Evolutionary conservation across 2,888 invertebrate species (phyloP), one percentile per base, ranked within the genome.

Genomic region (Drosophila mettleri): DNA sequence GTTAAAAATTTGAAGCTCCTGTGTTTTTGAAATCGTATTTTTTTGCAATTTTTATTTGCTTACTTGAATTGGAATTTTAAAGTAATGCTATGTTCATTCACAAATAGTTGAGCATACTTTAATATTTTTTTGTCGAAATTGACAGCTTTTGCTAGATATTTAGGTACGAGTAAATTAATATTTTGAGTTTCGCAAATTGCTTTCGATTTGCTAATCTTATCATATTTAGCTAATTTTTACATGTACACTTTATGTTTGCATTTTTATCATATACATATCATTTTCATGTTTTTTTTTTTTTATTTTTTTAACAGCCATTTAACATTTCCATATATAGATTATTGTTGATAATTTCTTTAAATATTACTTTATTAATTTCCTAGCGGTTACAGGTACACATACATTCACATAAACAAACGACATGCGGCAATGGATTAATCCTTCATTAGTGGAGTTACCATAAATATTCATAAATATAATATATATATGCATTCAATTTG

Each of bases 1-100:
- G 41, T 82, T 81, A 61, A 79, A 82, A 82, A 87, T 73, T 82
- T 79, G 74, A 85, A 87, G 76, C 76, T 83, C 86, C 70, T 84
- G 43, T 73, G 45, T 12, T 27, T 39, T 41, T 9, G 38, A 27
- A 38, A 29, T 52, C n/a, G 36, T 7, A 27, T 41, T 24, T 22
- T 22, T 14, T 18, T 36, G 8, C 8, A 12, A 43, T 38, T 22
- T 55, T 65, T 20, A 9, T 34, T 63, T 41, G 29, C 18, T 59
- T 45, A 45, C 12, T 29, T 29, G 3, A 6, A 27, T 27, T 16
- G 7, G 29, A 6, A 7, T 39, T 58, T 73, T 80, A 74, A 73
- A 69, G 75, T 82, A 86, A 67, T 24, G 38, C 62, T 69, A 59
- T 20, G 18, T 20, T 54, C 39, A 39, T 51, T 38, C 51, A 24